Base-by-base conservation (phyloP, 2,797 vertebrate species). In the Vespertilio murinus region DNA sequence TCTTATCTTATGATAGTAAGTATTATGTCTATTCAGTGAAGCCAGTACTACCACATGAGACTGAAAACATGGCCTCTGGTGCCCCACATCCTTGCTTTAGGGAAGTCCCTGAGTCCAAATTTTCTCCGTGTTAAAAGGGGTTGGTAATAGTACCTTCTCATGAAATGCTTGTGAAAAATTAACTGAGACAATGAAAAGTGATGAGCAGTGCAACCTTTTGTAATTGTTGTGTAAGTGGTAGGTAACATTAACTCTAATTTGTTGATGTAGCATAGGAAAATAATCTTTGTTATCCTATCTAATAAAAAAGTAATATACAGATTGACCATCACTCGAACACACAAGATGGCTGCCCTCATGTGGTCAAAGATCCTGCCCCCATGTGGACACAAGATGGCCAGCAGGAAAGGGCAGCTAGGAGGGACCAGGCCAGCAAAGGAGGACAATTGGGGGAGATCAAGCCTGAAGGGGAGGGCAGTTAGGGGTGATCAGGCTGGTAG, bases 1-100 rank as follows among this genome's bases (percentile, higher is more conserved):
- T 99, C 94, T 97, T 99, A 8, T 99, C 99, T 17, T 99, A 99
- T 1, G 99, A 99, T 20, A 98, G 99, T 99, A 97, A 98, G 98
- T 98, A 49, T 47, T 13, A 1, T 4, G 6, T 18, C 7, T 42
- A 1, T 25, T 11, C 12, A 14, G 1, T 3, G 14, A 77, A 65
- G 42, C 52, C n/a, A 67, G 0, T 59, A 23, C 69, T 65, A 35
- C 22, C 4, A 49, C 13, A 10, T 56, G 22, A 40, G 6, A 33
- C 65, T 94, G 0, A 81, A 91, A 79, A 90, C 23, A 3, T 7
- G 38, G 28, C 2, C 10, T 78, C 33, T 69, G n/a, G 4, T 69
- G 89, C 61, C n/a, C 67, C 35, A 83, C 8, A 8, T 69, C 23
- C 74, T 71, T 90, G 59, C 40, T 79, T 8, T 85, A 54, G 28